phyloP scores from a whole-genome alignment of 2,113 vertebrate genomes.

The Suncus etruscus region DNA sequence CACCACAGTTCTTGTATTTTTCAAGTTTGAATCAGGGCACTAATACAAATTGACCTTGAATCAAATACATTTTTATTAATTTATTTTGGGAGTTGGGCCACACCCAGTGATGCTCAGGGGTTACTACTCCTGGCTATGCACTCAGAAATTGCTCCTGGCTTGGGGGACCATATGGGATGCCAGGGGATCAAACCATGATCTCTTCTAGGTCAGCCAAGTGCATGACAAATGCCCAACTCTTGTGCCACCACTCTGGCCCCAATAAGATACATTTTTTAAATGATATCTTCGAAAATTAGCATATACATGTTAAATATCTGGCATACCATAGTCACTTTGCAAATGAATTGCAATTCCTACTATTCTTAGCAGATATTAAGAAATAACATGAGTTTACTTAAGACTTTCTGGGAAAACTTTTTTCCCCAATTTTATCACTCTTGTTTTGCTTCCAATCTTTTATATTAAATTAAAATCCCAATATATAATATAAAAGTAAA shows the following conservation, averaged over 20 bases:
- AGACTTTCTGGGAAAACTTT: slow-evolving; percentile 27
- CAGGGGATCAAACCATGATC: no score
- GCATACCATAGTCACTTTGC: background rate
- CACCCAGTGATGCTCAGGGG: no score
- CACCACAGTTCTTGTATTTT: background rate
- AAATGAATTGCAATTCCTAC: background rate
- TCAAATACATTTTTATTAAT: no score
- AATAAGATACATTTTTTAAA: background rate
- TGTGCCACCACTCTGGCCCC: no score
- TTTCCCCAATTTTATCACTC: slow-evolving; percentile 12
- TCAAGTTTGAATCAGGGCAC: background rate
- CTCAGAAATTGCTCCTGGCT: no score
- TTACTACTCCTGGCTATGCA: no score
- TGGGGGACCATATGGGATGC: no score
- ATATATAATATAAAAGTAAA: background rate
- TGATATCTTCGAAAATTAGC: background rate
- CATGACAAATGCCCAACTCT: no score
- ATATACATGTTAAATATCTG: background rate
- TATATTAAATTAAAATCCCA: slow-evolving; percentile 33
- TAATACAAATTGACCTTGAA: background rate
- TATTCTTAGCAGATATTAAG: background rate
- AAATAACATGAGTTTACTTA: background rate
- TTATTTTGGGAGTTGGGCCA: no score
- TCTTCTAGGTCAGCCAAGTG: no score
- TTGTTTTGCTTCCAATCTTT: slow-evolving; percentile 38